Evolutionary conservation across 2,113 vertebrate species (phyloP).

Genomic region (Clupea harengus): DNA sequence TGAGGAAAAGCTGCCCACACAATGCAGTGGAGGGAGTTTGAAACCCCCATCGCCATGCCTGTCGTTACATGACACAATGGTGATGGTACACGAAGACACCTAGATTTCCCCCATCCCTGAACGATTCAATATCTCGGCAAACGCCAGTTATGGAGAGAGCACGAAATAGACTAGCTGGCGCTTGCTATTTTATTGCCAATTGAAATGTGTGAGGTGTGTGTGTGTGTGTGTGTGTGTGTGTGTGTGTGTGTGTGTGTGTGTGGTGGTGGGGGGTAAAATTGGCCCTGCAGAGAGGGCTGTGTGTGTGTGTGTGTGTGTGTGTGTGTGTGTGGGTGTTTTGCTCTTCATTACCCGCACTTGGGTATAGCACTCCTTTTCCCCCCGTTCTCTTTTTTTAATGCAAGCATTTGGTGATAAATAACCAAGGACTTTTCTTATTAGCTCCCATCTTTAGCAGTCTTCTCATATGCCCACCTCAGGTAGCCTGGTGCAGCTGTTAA

Average conservation of each 20-base stretch:
- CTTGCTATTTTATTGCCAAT: conserved; percentile 55
- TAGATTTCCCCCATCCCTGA: conserved; percentile 42
- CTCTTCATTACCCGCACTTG: conserved; percentile 43
- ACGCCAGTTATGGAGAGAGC: conserved; percentile 38
- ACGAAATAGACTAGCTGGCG: conserved; percentile 51
- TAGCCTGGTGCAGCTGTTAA: conserved; percentile 55
- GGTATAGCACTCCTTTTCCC: conserved; percentile 44
- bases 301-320: conserved; percentile 24
- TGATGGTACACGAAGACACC: conserved; percentile 45
- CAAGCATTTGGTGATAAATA: conserved; percentile 68
- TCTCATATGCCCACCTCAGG: conserved; percentile 52
- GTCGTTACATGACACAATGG: conserved; percentile 36
- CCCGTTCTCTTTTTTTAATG: conserved; percentile 62
- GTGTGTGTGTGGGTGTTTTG: conserved; percentile 21
- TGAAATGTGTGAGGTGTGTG: conserved; percentile 45
- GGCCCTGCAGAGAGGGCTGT: conserved; percentile 47
- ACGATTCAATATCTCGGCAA: conserved; percentile 46
- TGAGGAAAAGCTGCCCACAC: conserved; percentile 48
- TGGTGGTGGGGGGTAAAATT: conserved; percentile 43
- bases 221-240: background rate
- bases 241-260: background rate
- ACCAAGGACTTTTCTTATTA: conserved; percentile 66
- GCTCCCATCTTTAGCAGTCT: conserved; percentile 62
- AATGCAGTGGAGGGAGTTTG: conserved; percentile 42
- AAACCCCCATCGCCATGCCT: conserved; percentile 34